Base-by-base conservation (phyloP, 2,888 invertebrate species). In the Pantelozetes paolii region DNA sequence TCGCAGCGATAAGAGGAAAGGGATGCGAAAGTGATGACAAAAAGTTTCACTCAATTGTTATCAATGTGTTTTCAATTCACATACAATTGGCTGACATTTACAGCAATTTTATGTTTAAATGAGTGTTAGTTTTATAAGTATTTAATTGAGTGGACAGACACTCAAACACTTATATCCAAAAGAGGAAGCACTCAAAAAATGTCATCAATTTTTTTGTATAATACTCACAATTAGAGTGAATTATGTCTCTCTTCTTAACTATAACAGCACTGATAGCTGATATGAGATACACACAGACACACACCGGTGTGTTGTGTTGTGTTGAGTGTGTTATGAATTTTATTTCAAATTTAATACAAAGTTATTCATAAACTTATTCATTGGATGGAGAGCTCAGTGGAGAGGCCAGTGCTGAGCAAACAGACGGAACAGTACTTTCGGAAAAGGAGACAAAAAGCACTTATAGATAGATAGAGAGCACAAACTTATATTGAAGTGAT, bases 361-460 rank as follows among this genome's bases (percentile, higher is more conserved):
- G 6, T 23, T 54, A 57, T 57, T 57, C 57, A 57, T 57, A 18
- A n/a, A n/a, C n/a, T n/a, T 57, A 57, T 57, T 57, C 30, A 18
- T 57, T 30, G 28, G 15, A 20, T 28, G 30, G 15, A 45, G 15
- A 15, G 2, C 45, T 57, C 13, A 57, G 11, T 28, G 30, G 15
- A 45, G 15, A 15, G 2, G 11, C 30, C 13, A 57, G 11, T 30
- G 18, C 15, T 15, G 57, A 57, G 30, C 57, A 57, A 57, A 57
- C 28, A 57, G 13, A 57, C 28, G 57, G 57, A 57, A 57, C 57
- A 28, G 13, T 30, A 18, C 57, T 15, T 57, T 57, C 30, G 2
- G 26, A 28, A n/a, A n/a, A n/a, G 11, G 26, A 1, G 5, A 26
- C 28, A 57, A 26, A 57, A 28, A 57, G 28, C 57, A 30, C 57